A percentile compares a stretch with the other conserved stretches of the same genome.
phyloP scores from a whole-genome alignment of 2,888 invertebrate species.

The Hetaerina titia region DNA sequence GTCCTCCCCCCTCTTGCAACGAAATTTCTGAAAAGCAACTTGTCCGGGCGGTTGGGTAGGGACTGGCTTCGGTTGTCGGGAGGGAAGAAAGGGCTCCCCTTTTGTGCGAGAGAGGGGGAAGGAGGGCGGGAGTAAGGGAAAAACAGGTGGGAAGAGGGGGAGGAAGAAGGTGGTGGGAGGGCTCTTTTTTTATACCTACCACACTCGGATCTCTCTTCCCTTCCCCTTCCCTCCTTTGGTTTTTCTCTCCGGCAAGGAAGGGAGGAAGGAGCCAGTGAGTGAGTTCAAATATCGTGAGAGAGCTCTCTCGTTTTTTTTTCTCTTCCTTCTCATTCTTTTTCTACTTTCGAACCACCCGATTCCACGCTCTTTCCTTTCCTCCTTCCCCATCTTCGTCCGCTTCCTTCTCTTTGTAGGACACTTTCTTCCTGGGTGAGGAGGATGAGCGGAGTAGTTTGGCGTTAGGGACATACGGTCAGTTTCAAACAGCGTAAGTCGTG shows the following conservation, averaged over 20 bases:
- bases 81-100: slow-evolving; percentile 42
- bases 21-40: slow-evolving; percentile 62
- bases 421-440: neutral
- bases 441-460: neutral
- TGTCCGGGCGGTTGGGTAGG: slow-evolving; percentile 54
- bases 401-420: neutral
- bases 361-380: neutral
- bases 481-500: neutral
- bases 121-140: neutral
- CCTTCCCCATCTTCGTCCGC: neutral
- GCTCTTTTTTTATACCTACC: slow-evolving; percentile 9
- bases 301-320: slow-evolving; percentile 14
- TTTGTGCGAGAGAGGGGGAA: neutral
- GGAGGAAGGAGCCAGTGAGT: neutral
- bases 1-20: slow-evolving; percentile 11
- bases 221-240: neutral
- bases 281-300: slow-evolving; percentile 16
- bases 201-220: neutral
- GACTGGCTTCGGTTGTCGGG: slow-evolving; percentile 29
- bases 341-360: neutral
- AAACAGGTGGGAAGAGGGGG: slow-evolving; percentile 28
- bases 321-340: neutral
- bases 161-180: neutral
- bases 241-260: neutral
- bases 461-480: neutral